Conservation (phyloP, 2,113 vertebrate species). For the Lophius piscatorius region DNA sequence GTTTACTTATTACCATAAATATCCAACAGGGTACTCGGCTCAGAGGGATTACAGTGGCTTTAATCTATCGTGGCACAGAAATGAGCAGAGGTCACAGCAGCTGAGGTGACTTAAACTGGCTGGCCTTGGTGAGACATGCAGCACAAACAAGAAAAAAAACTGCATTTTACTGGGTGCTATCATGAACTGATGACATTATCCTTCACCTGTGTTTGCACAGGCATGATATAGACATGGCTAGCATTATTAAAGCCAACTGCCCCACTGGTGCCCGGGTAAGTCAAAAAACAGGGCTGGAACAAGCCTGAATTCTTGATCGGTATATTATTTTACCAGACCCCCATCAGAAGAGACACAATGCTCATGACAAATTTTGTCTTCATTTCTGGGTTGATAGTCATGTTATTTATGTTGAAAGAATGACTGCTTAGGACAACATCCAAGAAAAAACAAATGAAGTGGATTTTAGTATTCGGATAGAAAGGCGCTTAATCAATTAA, state of each 20-base stretch:
- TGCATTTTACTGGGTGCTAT: constrained; percentile 36
- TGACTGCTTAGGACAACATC: constrained; percentile 8
- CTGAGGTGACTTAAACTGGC: constrained; percentile 74
- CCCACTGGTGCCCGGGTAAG: constrained; percentile 7
- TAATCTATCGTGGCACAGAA: constrained; percentile 77
- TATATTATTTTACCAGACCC: neutral
- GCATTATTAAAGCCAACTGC: constrained; percentile 28
- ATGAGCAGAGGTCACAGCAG: constrained; percentile 74
- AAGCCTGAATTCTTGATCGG: neutral
- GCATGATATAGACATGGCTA: neutral
- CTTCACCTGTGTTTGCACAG: constrained; percentile 21
- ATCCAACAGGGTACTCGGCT: constrained; percentile 68
- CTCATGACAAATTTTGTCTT: neutral
- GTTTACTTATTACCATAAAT: constrained; percentile 76
- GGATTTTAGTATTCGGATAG: constrained; percentile 18
- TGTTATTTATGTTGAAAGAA: neutral
- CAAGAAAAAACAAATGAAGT: constrained; percentile 9
- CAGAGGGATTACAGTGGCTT: constrained; percentile 71
- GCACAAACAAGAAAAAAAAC: constrained; percentile 73
- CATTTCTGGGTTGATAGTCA: constrained; percentile 7
- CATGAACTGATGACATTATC: constrained; percentile 54
- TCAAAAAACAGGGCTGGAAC: constrained; percentile 23
- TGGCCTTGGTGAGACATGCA: constrained; percentile 65
- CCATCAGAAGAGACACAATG: neutral
- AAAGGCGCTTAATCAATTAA: constrained; percentile 54